A percentile compares a stretch with the other conserved stretches of the same genome.
phyloP scores from a whole-genome alignment of 2,797 vertebrate genomes.

The Syngnathus acus region DNA sequence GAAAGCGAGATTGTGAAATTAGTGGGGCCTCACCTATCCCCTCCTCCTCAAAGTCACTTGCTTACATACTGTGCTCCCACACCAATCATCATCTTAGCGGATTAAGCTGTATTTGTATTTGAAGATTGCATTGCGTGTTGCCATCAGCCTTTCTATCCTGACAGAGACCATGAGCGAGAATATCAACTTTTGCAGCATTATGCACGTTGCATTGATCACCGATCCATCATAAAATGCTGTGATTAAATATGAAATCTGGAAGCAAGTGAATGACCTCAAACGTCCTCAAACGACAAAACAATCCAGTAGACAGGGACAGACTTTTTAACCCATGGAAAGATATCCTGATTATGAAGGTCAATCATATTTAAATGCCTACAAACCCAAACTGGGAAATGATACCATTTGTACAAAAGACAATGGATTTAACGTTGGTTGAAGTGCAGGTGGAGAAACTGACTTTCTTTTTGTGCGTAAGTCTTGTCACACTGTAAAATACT shows the following conservation, averaged over 20 bases:
- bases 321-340: background rate
- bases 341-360: background rate
- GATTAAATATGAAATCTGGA: slow-evolving; percentile 49
- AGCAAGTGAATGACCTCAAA: slow-evolving; percentile 36
- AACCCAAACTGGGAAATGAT: background rate
- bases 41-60: slow-evolving; percentile 74
- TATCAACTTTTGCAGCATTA: slow-evolving; percentile 56
- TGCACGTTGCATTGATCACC: slow-evolving; percentile 17
- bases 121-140: slow-evolving; percentile 70
- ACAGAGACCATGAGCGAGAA: slow-evolving; percentile 52
- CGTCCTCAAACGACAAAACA: slow-evolving; percentile 8
- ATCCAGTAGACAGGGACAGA: background rate
- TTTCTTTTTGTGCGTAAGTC: background rate
- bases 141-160: slow-evolving; percentile 61
- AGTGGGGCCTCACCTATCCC: slow-evolving; percentile 63
- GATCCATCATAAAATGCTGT: slow-evolving; percentile 22
- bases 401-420: background rate
- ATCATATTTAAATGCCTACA: background rate
- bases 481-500: background rate
- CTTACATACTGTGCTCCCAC: slow-evolving; percentile 73
- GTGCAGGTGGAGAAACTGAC: slow-evolving; percentile 4
- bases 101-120: slow-evolving; percentile 77
- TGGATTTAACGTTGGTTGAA: slow-evolving; percentile 2
- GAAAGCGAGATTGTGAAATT: slow-evolving; percentile 76
- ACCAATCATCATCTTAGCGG: slow-evolving; percentile 76